A percentile compares a stretch with the other conserved stretches of the same genome.
phyloP scores from a whole-genome alignment of 2,113 vertebrate genomes.

The Chaenogobius annularis region DNA sequence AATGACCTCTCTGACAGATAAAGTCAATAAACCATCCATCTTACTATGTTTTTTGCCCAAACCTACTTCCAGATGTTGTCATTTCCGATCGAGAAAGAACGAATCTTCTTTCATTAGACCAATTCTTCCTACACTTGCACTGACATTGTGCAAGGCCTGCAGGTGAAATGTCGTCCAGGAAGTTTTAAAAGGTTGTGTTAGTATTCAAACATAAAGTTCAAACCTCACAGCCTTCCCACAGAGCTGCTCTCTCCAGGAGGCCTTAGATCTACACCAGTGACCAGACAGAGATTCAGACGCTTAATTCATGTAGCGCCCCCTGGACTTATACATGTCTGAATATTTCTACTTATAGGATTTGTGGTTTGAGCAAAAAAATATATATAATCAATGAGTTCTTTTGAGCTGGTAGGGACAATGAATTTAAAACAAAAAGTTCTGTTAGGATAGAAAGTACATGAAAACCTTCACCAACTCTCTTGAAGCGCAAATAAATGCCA shows the following conservation, averaged over 20 bases:
- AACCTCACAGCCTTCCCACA: neutral
- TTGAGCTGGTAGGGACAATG: neutral
- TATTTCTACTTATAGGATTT: neutral
- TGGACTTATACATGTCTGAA: neutral
- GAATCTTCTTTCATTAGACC: neutral
- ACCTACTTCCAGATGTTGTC: neutral
- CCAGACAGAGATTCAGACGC: neutral
- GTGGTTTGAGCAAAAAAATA: neutral
- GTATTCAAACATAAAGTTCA: neutral
- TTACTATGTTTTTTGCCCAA: neutral
- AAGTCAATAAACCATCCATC: neutral
- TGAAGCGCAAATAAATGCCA: neutral
- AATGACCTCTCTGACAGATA: neutral
- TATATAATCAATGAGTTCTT: neutral
- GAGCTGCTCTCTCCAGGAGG: neutral
- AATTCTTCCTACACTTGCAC: neutral
- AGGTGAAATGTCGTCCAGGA: neutral
- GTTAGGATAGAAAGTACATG: neutral
- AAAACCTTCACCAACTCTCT: slow-evolving; percentile 4
- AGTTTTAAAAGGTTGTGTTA: neutral
- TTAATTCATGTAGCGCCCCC: neutral
- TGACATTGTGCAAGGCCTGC: neutral
- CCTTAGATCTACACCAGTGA: neutral
- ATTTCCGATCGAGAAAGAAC: neutral
- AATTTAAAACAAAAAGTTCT: neutral